These are phyloP conservation scores for Propithecus perrieri DNA, from an alignment of 2,797 vertebrate genomes.

Conservation along the genomic window DNA sequence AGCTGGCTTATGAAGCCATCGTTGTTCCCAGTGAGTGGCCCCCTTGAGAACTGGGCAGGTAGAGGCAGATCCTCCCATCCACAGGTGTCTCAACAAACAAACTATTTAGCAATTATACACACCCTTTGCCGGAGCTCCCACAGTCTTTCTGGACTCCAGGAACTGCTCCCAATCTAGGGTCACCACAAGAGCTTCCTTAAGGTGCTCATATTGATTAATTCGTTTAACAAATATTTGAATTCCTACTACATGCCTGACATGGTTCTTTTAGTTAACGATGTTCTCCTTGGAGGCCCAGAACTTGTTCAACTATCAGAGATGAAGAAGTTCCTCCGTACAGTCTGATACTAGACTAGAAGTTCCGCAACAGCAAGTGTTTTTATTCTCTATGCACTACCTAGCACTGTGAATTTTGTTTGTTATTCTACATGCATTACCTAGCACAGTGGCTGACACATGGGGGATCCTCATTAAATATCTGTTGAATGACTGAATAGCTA, in stretches of 20 bases:
- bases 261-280: background rate
- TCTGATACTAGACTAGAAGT: background rate
- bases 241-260: background rate
- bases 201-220: background rate
- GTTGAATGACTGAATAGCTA: background rate
- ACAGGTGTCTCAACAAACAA: constrained; percentile 66
- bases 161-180: constrained; percentile 2
- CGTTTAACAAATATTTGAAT: background rate
- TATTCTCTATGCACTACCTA: background rate
- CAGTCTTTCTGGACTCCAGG: constrained; percentile 15
- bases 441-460: background rate
- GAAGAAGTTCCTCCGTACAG: background rate
- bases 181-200: constrained; percentile 6
- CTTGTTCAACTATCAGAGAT: background rate
- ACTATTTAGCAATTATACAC: constrained; percentile 64
- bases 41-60: constrained; percentile 64
- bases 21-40: constrained; percentile 18
- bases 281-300: background rate
- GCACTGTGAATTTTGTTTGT: background rate
- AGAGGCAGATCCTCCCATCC: constrained; percentile 51
- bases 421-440: background rate
- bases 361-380: background rate
- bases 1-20: background rate
- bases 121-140: constrained; percentile 33
- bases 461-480: background rate